Base-by-base conservation (phyloP, 2,888 invertebrate genomes). In the Ichneumon xanthorius region DNA sequence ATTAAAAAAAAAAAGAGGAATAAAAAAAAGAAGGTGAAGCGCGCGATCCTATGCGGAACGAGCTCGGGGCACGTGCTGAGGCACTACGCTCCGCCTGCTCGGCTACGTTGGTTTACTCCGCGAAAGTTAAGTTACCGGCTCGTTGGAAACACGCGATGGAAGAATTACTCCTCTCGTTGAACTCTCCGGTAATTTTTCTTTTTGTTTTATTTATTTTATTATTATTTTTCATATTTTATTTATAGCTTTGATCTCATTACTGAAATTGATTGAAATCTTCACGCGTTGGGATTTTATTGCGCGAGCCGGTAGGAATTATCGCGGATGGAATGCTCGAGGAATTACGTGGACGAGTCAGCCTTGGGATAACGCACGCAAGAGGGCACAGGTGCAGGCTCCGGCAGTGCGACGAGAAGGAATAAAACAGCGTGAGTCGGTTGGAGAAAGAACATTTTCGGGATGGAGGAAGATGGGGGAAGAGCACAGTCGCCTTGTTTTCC, bases 41-140 rank as follows among this genome's bases (percentile, higher is more conserved):
- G 63, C 16, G 33, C 11, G 45, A 79, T 73, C 61, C 67, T 73
- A 22, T 61, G 80, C 76, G 82, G 72, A 86, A 86, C 83, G 80
- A 77, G 80, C 77, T 73, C 33, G 67, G 11, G 86, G 86, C 86
- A 86, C 86, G 86, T 86, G 86, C 86, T 82, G 80, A 83, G 86
- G 86, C 73, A 83, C 80, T 86, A 86, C 86, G 86, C 86, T 78
- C 80, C 83, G 83, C 16, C 83, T 83, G 73, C 70, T 73, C 73
- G 37, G 63, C 55, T 70, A 68, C 78, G 65, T 63, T 30, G 30
- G 63, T 63, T 14, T 14, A 33, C 33, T 63, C 11, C 11, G 55
- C 77, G 63, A 19, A 55, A 72, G 48, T 72, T 71, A 26, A 16
- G 30, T 16, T 16, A 71, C 70, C 37, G 55, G 68, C 78, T 86